phyloP scores from a whole-genome alignment of 1,140 invertebrate genomes.

The Zelostemma sp. region DNA sequence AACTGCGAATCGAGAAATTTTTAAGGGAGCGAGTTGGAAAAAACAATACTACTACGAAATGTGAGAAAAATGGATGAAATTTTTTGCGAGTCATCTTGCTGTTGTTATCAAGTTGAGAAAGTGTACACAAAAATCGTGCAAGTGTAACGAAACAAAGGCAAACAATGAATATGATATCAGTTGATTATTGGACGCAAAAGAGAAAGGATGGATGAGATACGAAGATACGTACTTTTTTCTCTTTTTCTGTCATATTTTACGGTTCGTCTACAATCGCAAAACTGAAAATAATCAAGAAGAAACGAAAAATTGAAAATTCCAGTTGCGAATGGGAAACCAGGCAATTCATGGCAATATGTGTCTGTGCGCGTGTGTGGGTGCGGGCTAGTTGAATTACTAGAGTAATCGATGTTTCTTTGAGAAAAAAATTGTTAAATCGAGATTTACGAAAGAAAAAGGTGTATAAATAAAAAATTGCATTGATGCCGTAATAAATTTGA shows the following conservation, averaged over 20 bases:
- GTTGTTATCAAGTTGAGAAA: no score
- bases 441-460: no score
- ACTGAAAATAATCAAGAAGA: slow-evolving; percentile 61
- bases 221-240: slow-evolving; percentile 53
- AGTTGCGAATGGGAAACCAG: background rate
- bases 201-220: slow-evolving; percentile 35
- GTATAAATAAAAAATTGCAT: no score
- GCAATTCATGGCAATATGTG: background rate
- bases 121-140: slow-evolving; percentile 25
- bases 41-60: background rate
- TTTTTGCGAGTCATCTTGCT: background rate
- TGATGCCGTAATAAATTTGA: no score
- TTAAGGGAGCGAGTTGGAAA: no score
- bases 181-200: slow-evolving; percentile 17
- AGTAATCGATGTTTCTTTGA: no score
- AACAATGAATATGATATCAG: slow-evolving; percentile 7
- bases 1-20: no score
- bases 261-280: slow-evolving; percentile 63
- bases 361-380: no score
- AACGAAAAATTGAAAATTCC: slow-evolving; percentile 24
- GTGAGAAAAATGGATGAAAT: background rate
- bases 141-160: slow-evolving; percentile 17
- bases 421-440: no score
- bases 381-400: no score
- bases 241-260: slow-evolving; percentile 55